Evolutionary conservation across 1,140 invertebrate genomes (phyloP).

Genomic region (Eufriesea mexicana): DNA sequence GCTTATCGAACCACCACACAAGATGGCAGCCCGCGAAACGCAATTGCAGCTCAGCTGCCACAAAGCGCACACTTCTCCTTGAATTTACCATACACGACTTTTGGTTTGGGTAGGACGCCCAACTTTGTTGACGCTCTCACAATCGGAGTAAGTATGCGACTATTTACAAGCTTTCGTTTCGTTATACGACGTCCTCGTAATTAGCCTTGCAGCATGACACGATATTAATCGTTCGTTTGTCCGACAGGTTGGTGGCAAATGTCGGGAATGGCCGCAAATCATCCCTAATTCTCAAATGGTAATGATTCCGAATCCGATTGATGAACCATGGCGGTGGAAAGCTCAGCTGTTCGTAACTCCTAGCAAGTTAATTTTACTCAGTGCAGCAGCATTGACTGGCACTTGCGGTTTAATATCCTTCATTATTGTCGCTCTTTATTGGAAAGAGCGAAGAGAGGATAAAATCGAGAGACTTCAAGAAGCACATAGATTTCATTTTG

Average conservation of each 20-base stretch:
- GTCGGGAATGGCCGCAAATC: constrained; percentile 93
- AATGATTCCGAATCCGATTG: constrained; percentile 93
- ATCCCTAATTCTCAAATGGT: constrained; percentile 99
- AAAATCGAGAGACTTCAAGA: constrained; percentile 94
- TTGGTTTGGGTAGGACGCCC: constrained; percentile 97
- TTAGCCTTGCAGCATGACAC: too few species aligned
- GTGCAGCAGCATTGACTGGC: constrained; percentile 93
- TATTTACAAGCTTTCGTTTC: too few species aligned
- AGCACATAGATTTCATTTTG: constrained; percentile 93
- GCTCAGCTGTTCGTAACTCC: constrained; percentile 98
- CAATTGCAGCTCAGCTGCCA: constrained; percentile 92
- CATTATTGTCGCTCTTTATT: constrained; percentile 94
- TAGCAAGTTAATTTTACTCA: constrained; percentile 95
- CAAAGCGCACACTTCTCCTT: constrained; percentile 96
- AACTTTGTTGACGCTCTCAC: constrained; percentile 97
- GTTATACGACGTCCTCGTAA: too few species aligned
- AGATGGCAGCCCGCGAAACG: constrained; percentile 88
- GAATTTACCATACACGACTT: constrained; percentile 96
- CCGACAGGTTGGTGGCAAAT: constrained; percentile 76
- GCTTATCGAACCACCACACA: constrained; percentile 93
- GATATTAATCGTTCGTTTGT: constrained; percentile 40
- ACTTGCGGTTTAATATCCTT: constrained; percentile 93
- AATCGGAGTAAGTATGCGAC: constrained; percentile 89
- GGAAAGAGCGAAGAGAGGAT: constrained; percentile 96
- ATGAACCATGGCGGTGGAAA: constrained; percentile 92